Evolutionary conservation across 2,888 invertebrate species (phyloP).

Genomic region (Myopa testacea): DNA sequence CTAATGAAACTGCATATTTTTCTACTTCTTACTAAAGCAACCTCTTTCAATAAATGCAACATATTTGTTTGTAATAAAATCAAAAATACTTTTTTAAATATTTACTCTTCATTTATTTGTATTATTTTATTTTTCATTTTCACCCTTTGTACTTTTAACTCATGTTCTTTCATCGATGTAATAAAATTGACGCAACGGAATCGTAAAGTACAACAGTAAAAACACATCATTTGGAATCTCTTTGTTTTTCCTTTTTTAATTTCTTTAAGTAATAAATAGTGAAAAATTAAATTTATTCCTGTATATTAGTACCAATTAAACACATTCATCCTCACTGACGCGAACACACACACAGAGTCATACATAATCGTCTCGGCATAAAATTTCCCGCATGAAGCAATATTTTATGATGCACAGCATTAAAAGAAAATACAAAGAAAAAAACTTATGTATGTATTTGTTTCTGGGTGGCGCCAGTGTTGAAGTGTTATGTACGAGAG

Average conservation of each 20-base stretch:
- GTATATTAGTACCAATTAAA: slow-evolving; percentile 21
- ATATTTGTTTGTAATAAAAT: too few relatives aligned
- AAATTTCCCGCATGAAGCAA: slow-evolving; percentile 6
- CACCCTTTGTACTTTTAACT: too few relatives aligned
- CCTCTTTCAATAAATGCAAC: too few relatives aligned
- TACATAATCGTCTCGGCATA: not conserved
- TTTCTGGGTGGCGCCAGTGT: slow-evolving; percentile 11
- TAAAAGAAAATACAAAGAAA: slow-evolving; percentile 17
- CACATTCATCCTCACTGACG: not conserved
- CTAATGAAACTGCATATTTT: too few relatives aligned
- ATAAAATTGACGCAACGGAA: too few relatives aligned
- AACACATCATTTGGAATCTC: not conserved
- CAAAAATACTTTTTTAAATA: not conserved
- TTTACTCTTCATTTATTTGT: too few relatives aligned
- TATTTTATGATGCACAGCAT: not conserved
- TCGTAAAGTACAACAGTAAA: not conserved
- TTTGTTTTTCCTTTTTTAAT: not conserved
- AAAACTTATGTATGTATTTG: not conserved
- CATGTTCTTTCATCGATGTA: too few relatives aligned
- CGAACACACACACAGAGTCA: not conserved
- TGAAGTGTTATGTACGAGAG: not conserved
- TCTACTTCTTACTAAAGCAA: too few relatives aligned
- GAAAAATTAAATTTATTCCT: slow-evolving; percentile 12
- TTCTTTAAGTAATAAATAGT: not conserved
- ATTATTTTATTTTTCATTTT: too few relatives aligned